Evolutionary conservation across 2,113 vertebrate species (phyloP).

Genomic region (Abramis brama): DNA sequence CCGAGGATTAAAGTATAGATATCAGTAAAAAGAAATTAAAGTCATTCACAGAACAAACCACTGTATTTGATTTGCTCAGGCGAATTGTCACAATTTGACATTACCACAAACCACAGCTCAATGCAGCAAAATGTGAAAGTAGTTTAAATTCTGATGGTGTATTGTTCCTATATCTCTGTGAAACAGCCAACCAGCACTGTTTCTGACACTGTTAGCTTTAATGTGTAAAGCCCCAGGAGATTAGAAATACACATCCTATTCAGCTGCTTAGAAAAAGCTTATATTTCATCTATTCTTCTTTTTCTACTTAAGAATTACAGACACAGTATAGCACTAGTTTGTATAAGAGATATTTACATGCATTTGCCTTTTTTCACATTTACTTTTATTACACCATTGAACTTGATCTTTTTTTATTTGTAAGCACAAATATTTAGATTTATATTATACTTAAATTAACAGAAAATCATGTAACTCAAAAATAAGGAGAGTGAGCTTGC

Average conservation of each 20-base stretch:
- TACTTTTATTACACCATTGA: neutral
- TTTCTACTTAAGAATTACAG: neutral
- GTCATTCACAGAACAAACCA: neutral
- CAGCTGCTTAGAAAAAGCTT: neutral
- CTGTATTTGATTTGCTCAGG: neutral
- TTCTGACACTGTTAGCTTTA: constrained; percentile 10
- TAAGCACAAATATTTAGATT: too few species aligned
- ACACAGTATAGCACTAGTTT: neutral
- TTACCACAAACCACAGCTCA: neutral
- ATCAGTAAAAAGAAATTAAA: neutral
- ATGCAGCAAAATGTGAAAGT: constrained; percentile 30
- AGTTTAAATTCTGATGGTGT: constrained; percentile 31
- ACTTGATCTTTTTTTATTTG: neutral
- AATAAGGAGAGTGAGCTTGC: too few species aligned
- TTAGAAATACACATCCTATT: neutral
- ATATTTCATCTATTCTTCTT: neutral
- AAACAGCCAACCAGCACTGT: neutral
- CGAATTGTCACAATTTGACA: neutral
- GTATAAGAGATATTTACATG: neutral
- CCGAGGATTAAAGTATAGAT: neutral
- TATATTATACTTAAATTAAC: too few species aligned
- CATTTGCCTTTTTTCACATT: neutral
- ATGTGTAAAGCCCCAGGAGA: constrained; percentile 1
- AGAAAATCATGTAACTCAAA: too few species aligned
- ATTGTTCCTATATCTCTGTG: neutral